These are phyloP conservation scores for Strigops habroptila DNA, from an alignment of 2,113 vertebrate species.

Conservation along the genomic window DNA sequence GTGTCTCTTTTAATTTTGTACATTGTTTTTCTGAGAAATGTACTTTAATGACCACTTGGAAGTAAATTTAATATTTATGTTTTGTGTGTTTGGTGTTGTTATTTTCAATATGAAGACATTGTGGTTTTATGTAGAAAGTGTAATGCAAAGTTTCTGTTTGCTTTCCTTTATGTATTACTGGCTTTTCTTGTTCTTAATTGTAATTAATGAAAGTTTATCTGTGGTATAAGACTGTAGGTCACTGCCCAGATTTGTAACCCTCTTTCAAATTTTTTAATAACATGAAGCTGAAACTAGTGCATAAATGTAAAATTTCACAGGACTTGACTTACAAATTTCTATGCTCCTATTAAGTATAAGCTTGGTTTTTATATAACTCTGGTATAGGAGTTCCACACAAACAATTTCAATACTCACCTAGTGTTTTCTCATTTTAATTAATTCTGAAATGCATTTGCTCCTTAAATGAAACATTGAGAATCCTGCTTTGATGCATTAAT, in stretches of 20 bases:
- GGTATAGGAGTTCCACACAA: neutral
- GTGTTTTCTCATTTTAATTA: neutral
- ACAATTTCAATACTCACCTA: neutral
- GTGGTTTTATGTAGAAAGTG: neutral
- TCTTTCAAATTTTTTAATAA: neutral
- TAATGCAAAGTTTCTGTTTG: neutral
- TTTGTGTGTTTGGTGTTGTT: neutral
- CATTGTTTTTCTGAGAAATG: neutral
- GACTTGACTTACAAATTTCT: neutral
- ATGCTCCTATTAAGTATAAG: neutral
- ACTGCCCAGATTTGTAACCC: neutral
- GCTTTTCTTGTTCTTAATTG: neutral
- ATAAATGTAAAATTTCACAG: neutral
- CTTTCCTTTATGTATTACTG: neutral
- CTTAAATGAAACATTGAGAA: constrained; percentile 22
- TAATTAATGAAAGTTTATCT: neutral
- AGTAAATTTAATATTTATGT: neutral
- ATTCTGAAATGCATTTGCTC: constrained; percentile 25
- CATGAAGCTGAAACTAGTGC: neutral
- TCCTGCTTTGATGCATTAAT: constrained; percentile 31
- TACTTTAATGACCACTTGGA: neutral
- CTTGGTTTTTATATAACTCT: neutral
- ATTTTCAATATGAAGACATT: neutral
- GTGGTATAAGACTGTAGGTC: neutral
- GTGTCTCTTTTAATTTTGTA: neutral